phyloP scores from a whole-genome alignment of 1,140 invertebrate genomes.

The Nasonia giraulti region DNA sequence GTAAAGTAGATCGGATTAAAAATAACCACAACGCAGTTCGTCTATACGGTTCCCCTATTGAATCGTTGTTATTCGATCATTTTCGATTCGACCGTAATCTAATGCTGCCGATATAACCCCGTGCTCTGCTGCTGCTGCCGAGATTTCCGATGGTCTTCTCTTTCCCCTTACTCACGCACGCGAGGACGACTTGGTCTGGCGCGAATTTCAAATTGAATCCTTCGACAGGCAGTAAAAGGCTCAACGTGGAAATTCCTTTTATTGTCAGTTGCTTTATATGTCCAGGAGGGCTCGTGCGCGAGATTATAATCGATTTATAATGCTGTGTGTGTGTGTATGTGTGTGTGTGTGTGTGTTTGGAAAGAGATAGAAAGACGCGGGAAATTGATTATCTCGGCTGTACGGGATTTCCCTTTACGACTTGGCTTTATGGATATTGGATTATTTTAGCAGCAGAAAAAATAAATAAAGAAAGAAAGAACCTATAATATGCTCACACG shows the following conservation, averaged over 20 bases:
- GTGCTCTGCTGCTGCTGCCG: too few species aligned
- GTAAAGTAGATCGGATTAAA: background rate
- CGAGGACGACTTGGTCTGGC: background rate
- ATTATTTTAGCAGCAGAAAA: background rate
- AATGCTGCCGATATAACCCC: background rate
- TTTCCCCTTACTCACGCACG: background rate
- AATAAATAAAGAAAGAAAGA: background rate
- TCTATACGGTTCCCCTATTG: background rate
- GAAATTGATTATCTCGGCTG: slow-evolving; percentile 3
- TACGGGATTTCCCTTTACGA: background rate
- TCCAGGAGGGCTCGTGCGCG: too few species aligned
- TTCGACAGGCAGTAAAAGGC: background rate
- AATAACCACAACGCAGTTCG: too few species aligned
- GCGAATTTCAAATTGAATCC: slow-evolving; percentile 37
- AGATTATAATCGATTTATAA: slow-evolving; percentile 42
- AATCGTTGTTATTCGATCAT: slow-evolving; percentile 5
- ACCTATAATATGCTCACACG: too few species aligned
- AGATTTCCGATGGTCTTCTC: too few species aligned
- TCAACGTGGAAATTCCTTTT: slow-evolving; percentile 5
- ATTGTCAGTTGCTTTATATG: background rate
- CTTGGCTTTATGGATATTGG: background rate
- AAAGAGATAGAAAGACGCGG: too few species aligned
- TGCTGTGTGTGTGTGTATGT: background rate
- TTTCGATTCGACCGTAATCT: background rate
- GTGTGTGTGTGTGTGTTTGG: too few species aligned